A percentile compares a stretch with the other conserved stretches of the same genome.
Conservation (phyloP, 2,888 invertebrate genomes). For the Meteorus cinctellus region DNA sequence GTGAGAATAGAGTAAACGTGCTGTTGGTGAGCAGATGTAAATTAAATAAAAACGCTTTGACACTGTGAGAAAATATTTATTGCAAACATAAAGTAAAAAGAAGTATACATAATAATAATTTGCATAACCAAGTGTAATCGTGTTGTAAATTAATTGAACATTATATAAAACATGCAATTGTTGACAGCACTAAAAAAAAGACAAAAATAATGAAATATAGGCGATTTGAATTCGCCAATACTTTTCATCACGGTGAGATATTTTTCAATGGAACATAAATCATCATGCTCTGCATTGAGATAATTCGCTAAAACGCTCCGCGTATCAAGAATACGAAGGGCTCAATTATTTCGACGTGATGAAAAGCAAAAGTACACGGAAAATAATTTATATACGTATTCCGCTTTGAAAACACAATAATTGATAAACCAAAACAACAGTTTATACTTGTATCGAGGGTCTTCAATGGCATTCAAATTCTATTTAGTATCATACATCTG, state of each 20-base stretch:
- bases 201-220: background rate
- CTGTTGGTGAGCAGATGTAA: slow-evolving; percentile 22
- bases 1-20: background rate
- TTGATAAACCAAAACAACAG: no score
- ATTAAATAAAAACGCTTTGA: slow-evolving; percentile 40
- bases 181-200: background rate
- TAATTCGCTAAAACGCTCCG: no score
- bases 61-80: slow-evolving; percentile 40
- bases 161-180: background rate
- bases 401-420: no score
- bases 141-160: slow-evolving; percentile 22
- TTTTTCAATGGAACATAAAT: background rate
- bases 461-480: no score
- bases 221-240: background rate
- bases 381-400: slow-evolving; percentile 4
- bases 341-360: background rate
- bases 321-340: no score
- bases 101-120: slow-evolving; percentile 26
- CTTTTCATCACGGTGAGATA: background rate
- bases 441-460: no score
- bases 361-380: slow-evolving; percentile 32
- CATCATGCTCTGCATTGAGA: no score
- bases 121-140: slow-evolving; percentile 20
- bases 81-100: slow-evolving; percentile 29
- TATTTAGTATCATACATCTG: no score